Evolutionary conservation across 2,797 vertebrate genomes (phyloP), one percentile per base, ranked within the genome.

Genomic region (Falco columbarius): DNA sequence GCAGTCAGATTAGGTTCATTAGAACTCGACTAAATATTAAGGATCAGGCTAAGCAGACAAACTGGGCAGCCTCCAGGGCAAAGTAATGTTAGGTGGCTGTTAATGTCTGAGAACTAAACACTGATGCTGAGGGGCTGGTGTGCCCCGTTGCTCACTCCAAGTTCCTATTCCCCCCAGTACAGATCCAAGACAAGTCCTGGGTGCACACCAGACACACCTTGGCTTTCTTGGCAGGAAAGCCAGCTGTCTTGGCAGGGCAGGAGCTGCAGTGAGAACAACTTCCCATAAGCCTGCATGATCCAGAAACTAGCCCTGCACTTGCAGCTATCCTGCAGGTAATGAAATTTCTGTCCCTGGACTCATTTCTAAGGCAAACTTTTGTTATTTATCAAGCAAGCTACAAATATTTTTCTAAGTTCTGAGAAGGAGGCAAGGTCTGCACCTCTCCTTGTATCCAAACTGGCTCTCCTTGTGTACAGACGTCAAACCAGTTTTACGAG

Each of bases 401-500:
- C 47, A 92, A 89, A 89, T 91, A 74, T 80, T 91, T 92, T 89
- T 67, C 47, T 46, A 80, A 76, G 52, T 59, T 62, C 20, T 80
- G 36, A 85, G 55, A 73, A 52, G 24, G 21, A 81, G 34, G 62
- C 70, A 86, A 81, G 26, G 27, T 67, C 77, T 89, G 27, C 44
- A 44, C 16, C n/a, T 89, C 71, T 56, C 84, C 89, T 93, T 86
- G 52, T 59, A 71, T 49, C 63, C 56, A 82, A 44, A 47, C 9
- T 71, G 71, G 10, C 30, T 80, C 62, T 82, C 66, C 67, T 87
- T 89, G 67, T 27, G 9, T 54, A 67, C 30, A 91, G 90, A 89
- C 0, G 1, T 72, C 84, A 91, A 96, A 96, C 94, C 94, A 91
- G 96, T 96, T 97, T 81, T 87, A 77, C 90, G 6, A 91, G 96